phyloP scores from a whole-genome alignment of 2,888 invertebrate species.

The Himalopsyche kuldschensis region DNA sequence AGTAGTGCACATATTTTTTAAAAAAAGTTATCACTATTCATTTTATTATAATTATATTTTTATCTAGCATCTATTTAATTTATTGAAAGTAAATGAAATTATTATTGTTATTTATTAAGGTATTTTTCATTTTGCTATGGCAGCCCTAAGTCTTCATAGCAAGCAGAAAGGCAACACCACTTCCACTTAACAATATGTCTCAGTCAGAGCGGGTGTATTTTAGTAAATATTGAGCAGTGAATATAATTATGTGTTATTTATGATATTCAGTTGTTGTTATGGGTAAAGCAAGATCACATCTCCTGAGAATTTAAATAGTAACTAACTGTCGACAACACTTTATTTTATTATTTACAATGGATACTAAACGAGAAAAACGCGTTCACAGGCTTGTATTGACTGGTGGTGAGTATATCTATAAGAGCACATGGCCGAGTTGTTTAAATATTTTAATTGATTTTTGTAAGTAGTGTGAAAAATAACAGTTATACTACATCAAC shows the following conservation, averaged over 20 bases:
- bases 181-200: conserved; percentile 21
- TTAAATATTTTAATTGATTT: not conserved
- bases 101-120: too few species aligned
- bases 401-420: conserved; percentile 69
- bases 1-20: too few species aligned
- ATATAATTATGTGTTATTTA: conserved; percentile 18
- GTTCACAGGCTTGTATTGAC: conserved; percentile 86
- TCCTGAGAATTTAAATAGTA: not conserved
- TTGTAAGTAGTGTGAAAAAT: not conserved
- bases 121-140: not conserved
- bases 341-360: conserved; percentile 45
- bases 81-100: too few species aligned
- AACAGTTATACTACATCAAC: not conserved
- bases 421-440: conserved; percentile 27
- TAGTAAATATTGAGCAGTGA: not conserved
- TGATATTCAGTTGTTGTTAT: conserved; percentile 26
- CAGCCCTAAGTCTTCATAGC: not conserved
- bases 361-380: conserved; percentile 63
- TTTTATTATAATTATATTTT: too few species aligned
- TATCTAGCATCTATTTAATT: too few species aligned
- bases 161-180: not conserved
- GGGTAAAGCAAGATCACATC: conserved; percentile 13
- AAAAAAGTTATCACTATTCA: too few species aligned
- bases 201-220: not conserved
- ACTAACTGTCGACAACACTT: not conserved